Conservation (phyloP, 2,797 vertebrate genomes). For the Anabacerthia variegaticeps region DNA sequence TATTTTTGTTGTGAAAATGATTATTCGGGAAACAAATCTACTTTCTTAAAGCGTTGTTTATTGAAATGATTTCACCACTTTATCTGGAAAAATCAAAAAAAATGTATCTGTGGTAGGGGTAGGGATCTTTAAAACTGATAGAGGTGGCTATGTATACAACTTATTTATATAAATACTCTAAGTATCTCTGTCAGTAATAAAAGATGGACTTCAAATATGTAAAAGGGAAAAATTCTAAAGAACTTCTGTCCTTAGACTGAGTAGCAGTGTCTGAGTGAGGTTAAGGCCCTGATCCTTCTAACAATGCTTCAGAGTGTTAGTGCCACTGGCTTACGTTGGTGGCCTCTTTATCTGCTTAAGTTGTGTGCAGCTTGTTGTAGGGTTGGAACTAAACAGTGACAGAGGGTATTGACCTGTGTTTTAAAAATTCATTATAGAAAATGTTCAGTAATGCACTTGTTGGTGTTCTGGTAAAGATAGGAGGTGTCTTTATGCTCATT, state of each 20-base stretch:
- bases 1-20: conserved; percentile 73
- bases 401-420: conserved; percentile 56
- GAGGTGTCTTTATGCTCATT: conserved; percentile 36
- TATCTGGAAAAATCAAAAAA: conserved; percentile 73
- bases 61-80: conserved; percentile 24
- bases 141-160: conserved; percentile 67
- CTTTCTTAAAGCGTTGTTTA: conserved; percentile 66
- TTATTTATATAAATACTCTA: conserved; percentile 74
- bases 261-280: background rate
- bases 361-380: background rate
- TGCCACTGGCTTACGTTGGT: background rate
- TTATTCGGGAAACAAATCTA: conserved; percentile 67
- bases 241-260: background rate
- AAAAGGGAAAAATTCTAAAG: background rate
- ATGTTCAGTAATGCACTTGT: conserved; percentile 74
- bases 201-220: background rate
- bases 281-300: background rate
- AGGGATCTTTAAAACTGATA: conserved; percentile 68
- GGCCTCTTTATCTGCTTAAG: background rate
- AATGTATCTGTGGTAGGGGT: conserved; percentile 66
- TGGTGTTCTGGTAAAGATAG: conserved; percentile 69
- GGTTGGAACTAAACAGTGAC: background rate
- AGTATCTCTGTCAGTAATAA: conserved; percentile 56
- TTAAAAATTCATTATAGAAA: conserved; percentile 63
- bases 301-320: background rate